Evolutionary conservation across 1,140 invertebrate genomes (phyloP).

Genomic region (Listronotus bonariensis): DNA sequence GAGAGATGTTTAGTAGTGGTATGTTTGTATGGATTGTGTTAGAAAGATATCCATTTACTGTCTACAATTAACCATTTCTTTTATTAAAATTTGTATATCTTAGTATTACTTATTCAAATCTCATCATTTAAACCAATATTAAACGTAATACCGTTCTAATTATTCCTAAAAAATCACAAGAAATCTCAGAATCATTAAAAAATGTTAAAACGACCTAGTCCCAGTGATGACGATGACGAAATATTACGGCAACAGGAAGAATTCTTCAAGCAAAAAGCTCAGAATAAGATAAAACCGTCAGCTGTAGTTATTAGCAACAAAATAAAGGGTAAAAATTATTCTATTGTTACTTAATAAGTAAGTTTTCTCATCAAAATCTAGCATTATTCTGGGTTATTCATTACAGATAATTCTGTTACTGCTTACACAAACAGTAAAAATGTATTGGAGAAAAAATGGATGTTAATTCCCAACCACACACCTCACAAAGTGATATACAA

Average conservation of each 20-base stretch:
- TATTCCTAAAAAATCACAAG: too few relatives aligned
- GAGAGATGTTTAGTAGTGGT: too few relatives aligned
- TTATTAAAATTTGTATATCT: too few relatives aligned
- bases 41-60: too few relatives aligned
- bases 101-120: too few relatives aligned
- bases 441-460: neutral
- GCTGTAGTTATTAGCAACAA: slow-evolving; percentile 61
- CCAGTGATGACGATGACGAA: slow-evolving; percentile 16
- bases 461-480: neutral
- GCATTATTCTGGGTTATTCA: too few relatives aligned
- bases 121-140: too few relatives aligned
- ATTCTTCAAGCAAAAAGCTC: slow-evolving; percentile 60
- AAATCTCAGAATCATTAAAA: neutral
- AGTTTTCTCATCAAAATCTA: too few relatives aligned
- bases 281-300: slow-evolving; percentile 61
- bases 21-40: too few relatives aligned
- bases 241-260: slow-evolving; percentile 69
- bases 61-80: too few relatives aligned
- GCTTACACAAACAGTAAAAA: too few relatives aligned
- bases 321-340: slow-evolving; percentile 51
- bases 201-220: slow-evolving; percentile 21
- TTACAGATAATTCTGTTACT: neutral
- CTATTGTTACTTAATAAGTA: neutral
- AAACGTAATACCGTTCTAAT: too few relatives aligned
- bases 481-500: slow-evolving; percentile 27